phyloP scores from a whole-genome alignment of 2,113 vertebrate species.

The Psittacula cyanocephala region DNA sequence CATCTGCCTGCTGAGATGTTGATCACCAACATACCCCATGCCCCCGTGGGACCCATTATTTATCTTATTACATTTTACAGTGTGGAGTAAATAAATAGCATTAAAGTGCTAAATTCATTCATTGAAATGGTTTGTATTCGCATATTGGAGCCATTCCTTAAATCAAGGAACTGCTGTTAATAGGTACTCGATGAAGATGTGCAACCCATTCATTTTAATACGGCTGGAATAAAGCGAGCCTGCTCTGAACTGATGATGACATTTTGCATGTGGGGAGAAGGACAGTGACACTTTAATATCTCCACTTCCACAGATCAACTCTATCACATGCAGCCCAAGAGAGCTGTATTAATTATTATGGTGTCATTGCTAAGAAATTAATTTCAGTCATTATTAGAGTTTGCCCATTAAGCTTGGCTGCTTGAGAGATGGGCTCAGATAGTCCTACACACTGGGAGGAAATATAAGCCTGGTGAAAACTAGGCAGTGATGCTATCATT shows the following conservation, averaged over 20 bases:
- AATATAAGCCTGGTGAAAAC: neutral
- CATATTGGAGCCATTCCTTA: slow-evolving; percentile 34
- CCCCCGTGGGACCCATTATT: slow-evolving; percentile 69
- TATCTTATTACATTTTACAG: slow-evolving; percentile 69
- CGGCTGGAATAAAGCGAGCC: slow-evolving; percentile 50
- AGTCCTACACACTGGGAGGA: neutral
- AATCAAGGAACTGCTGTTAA: slow-evolving; percentile 59
- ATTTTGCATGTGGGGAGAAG: neutral
- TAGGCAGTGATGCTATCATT: neutral
- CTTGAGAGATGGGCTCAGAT: neutral
- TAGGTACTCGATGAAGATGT: slow-evolving; percentile 51
- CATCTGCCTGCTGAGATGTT: slow-evolving; percentile 67
- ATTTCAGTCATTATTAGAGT: neutral
- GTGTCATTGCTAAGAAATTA: neutral
- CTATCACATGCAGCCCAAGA: neutral
- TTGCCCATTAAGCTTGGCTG: neutral
- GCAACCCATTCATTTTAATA: slow-evolving; percentile 55
- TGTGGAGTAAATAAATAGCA: slow-evolving; percentile 74
- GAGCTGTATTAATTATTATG: neutral
- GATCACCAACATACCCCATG: slow-evolving; percentile 63
- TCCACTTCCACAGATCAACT: neutral
- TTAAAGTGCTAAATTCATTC: slow-evolving; percentile 72
- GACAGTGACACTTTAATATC: neutral
- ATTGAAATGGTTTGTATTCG: slow-evolving; percentile 28
- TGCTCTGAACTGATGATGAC: slow-evolving; percentile 5